phyloP scores from a whole-genome alignment of 2,888 invertebrate genomes.

The Drepanosiphum platanoidis region DNA sequence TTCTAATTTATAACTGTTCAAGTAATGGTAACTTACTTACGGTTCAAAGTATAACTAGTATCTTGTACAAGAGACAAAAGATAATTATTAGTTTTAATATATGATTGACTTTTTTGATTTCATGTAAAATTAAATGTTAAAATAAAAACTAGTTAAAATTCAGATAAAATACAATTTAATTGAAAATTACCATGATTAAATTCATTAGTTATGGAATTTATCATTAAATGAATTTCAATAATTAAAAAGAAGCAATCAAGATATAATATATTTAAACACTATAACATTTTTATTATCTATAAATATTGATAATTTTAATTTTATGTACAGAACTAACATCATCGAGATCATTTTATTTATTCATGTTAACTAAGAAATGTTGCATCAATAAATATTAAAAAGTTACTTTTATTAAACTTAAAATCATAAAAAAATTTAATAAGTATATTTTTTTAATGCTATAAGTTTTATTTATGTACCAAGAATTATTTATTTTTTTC shows the following conservation, averaged over 20 bases:
- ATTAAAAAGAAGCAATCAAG: not conserved
- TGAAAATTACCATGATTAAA: not conserved
- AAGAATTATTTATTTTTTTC: too few relatives aligned
- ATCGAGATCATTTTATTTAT: not conserved
- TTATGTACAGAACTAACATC: not conserved
- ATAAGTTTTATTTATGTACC: not conserved
- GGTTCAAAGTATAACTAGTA: too few relatives aligned
- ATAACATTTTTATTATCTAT: not conserved
- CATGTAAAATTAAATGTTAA: not conserved
- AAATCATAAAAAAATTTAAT: not conserved
- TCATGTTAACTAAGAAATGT: not conserved
- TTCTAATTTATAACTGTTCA: too few relatives aligned
- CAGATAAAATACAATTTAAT: not conserved
- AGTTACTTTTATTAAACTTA: too few relatives aligned
- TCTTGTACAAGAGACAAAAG: too few relatives aligned
- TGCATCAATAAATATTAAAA: not conserved
- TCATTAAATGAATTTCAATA: not conserved
- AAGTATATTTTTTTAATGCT: not conserved
- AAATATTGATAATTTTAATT: not conserved
- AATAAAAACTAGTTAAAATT: not conserved
- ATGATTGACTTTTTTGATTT: too few relatives aligned
- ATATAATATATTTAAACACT: not conserved
- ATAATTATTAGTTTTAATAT: too few relatives aligned
- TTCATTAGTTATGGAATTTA: not conserved
- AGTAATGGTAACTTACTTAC: too few relatives aligned